Conservation (phyloP, 2,797 vertebrate genomes). For the Acanthornis magna region DNA sequence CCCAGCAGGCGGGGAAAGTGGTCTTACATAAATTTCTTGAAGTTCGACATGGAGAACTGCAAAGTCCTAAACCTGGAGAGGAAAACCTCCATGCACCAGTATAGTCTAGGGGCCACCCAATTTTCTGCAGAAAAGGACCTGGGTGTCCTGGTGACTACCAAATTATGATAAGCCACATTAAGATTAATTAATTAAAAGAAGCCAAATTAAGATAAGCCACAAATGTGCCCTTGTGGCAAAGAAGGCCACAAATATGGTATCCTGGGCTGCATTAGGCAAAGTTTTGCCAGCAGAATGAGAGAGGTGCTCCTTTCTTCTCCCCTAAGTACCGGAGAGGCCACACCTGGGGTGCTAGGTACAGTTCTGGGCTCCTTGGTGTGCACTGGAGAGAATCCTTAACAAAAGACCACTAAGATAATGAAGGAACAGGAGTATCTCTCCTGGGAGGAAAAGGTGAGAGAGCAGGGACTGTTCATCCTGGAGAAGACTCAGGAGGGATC, state of each 20-base stretch:
- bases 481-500: background rate
- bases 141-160: background rate
- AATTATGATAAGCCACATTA: background rate
- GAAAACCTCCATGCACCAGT: fast-evolving
- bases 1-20: background rate
- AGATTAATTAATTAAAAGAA: background rate
- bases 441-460: background rate
- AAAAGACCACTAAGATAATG: background rate
- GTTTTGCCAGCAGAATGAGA: background rate
- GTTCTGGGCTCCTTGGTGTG: background rate
- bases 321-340: background rate
- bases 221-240: fast-evolving
- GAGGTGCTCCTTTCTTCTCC: background rate
- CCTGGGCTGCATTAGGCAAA: background rate
- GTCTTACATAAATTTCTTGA: background rate
- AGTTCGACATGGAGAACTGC: background rate
- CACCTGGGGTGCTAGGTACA: background rate
- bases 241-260: background rate
- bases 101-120: background rate
- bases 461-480: background rate
- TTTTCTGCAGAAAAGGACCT: background rate
- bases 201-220: background rate
- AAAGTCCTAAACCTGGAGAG: background rate
- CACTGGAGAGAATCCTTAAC: background rate
- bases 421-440: background rate